Percentiles rank a stretch among this genome's conserved stretches.
phyloP scores from a whole-genome alignment of 2,113 vertebrate species.

The Melanerpes aurifrons region DNA sequence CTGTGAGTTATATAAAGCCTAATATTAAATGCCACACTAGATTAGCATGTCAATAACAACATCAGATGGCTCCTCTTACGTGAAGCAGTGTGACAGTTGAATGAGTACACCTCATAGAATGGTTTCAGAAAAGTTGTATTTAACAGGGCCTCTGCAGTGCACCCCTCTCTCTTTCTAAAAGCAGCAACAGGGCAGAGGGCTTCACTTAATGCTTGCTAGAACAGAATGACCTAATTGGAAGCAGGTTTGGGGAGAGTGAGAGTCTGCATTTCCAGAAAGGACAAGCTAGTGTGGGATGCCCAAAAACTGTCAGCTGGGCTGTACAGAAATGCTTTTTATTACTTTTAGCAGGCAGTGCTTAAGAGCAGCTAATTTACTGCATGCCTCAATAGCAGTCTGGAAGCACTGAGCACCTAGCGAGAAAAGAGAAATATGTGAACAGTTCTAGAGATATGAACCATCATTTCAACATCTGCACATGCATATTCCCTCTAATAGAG shows the following conservation, averaged over 20 bases:
- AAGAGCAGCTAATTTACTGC: conserved; percentile 67
- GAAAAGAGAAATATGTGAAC: conserved; percentile 36
- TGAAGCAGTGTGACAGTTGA: conserved; percentile 53
- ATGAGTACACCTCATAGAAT: conserved; percentile 37
- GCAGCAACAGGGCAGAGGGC: conserved; percentile 2
- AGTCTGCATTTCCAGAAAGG: conserved; percentile 42
- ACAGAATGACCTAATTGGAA: conserved; percentile 66
- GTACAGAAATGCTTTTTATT: conserved; percentile 49
- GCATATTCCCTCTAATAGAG: conserved; percentile 53
- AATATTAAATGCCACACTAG: conserved; percentile 62
- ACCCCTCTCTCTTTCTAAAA: not conserved
- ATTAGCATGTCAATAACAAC: conserved; percentile 58
- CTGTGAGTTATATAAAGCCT: conserved; percentile 71
- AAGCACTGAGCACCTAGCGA: not conserved
- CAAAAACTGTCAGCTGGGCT: conserved; percentile 56
- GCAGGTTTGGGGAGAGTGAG: conserved; percentile 52
- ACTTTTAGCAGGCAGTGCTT: conserved; percentile 56
- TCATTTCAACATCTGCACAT: conserved; percentile 54
- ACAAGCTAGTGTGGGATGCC: not conserved
- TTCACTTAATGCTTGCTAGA: conserved; percentile 6
- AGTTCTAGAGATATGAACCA: conserved; percentile 21
- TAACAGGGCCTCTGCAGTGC: not conserved
- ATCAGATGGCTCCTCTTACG: conserved; percentile 53
- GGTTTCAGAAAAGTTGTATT: conserved; percentile 48
- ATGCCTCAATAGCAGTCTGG: conserved; percentile 3